Evolutionary conservation across 2,797 vertebrate species (phyloP).

Genomic region (Sardinella longiceps): DNA sequence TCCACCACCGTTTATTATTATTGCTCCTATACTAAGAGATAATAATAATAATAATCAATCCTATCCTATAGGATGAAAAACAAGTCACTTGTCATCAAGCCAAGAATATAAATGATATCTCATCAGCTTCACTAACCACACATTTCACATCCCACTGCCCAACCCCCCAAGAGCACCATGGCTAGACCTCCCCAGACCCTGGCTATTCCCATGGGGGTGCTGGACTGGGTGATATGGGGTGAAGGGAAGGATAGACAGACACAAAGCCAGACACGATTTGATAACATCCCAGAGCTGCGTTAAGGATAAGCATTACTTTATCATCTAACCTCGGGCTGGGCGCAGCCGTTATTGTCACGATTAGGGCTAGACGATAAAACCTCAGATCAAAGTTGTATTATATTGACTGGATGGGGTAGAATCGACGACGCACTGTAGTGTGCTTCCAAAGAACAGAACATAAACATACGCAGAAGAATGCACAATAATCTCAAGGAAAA

Average conservation of each 20-base stretch:
- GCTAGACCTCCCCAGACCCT: slow-evolving; percentile 38
- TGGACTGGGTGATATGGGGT: background rate
- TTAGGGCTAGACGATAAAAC: too few species aligned
- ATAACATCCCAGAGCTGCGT: slow-evolving; percentile 32
- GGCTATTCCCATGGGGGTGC: slow-evolving; percentile 41
- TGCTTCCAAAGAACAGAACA: too few species aligned
- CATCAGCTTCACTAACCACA: slow-evolving; percentile 57
- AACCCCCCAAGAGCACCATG: slow-evolving; percentile 40
- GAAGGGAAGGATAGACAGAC: background rate
- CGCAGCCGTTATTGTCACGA: too few species aligned
- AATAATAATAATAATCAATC: slow-evolving; percentile 41
- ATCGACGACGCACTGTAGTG: too few species aligned
- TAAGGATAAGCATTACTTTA: slow-evolving; percentile 44
- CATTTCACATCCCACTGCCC: slow-evolving; percentile 51
- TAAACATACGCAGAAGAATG: too few species aligned
- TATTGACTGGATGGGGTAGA: too few species aligned
- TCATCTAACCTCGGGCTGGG: too few species aligned
- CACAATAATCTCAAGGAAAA: too few species aligned
- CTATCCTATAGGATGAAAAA: slow-evolving; percentile 36
- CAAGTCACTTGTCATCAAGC: slow-evolving; percentile 40
- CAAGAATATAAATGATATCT: slow-evolving; percentile 58
- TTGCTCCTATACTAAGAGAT: slow-evolving; percentile 36
- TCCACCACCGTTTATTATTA: slow-evolving; percentile 36
- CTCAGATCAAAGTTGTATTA: too few species aligned
- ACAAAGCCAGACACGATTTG: background rate